Evolutionary conservation across 2,113 vertebrate genomes (phyloP), one percentile per base, ranked within the genome.

Genomic region (Dipodomys spectabilis): DNA sequence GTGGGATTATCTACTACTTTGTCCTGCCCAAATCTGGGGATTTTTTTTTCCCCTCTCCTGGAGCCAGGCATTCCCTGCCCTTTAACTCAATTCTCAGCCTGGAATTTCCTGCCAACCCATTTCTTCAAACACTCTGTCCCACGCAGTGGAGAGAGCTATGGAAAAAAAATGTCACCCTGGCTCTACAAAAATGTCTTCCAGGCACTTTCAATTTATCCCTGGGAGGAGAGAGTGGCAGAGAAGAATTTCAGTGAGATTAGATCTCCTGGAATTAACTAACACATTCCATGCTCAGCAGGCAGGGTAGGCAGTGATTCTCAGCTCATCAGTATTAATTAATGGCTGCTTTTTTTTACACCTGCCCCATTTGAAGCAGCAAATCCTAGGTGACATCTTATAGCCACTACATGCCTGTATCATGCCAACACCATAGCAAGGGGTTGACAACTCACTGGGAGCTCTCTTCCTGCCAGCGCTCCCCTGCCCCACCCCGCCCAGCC

Each of bases 341-440:
- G 2, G 44, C 69, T n/a, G 0, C 69, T 81, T 81, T 75, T 72
- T 9, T 49, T 49, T 11, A 82, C 53, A 94, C 73, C 83, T 94
- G 91, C 85, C n/a, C 68, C 67, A 67, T 65, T 88, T 82, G 88
- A 45, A 60, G 82, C 80, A 81, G 25, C 30, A 73, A 92, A 64
- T 89, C 84, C 89, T 57, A 13, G 84, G 80, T 91, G 77, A 84
- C 64, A 72, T 39, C 28, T 7, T 69, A 67, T 6, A 95, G 74
- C 74, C 15, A 67, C 35, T 80, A 75, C 35, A 88, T 82, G 73
- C 49, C 87, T 82, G 71, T 57, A 65, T 81, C 85, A 78, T 73
- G 69, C 5, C 53, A 57, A 57, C 53, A 57, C 15, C 13, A 57
- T 13, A 57, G 53, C 15, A 16, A 53, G 53, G 53, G 18, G 53